Evolutionary conservation across 2,797 vertebrate species (phyloP), one percentile per base, ranked within the genome.

Genomic region (Acridotheres tristis): DNA sequence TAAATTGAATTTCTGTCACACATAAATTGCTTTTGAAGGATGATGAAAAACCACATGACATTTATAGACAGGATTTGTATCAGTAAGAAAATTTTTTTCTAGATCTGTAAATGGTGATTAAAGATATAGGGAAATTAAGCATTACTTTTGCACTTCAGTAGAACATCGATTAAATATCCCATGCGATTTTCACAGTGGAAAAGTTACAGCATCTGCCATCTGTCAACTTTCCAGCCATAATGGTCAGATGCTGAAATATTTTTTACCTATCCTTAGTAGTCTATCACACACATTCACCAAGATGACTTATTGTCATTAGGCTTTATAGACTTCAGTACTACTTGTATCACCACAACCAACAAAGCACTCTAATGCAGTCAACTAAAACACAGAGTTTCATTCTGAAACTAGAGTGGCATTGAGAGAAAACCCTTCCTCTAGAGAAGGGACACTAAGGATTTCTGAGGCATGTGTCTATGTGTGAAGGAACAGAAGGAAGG

Each of bases 401-500:
- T 47, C 50, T 72, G 69, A 91, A 86, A 68, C 19, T n/a, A 19
- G 13, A 5, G 18, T 1, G 2, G 43, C 68, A 84, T 29, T 11
- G 38, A 58, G 30, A 83, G 57, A 65, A 85, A 91, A 71, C 43
- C 20, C 22, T 18, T 47, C 57, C 45, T 50, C 27, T n/a, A 36
- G 10, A 72, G 58, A 77, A 81, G 10, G 21, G 58, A 68, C 15
- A 84, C 11, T 21, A 15, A 50, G 12, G 32, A 58, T 59, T 85
- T 88, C 42, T 66, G 53, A 40, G 22, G 32, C 0, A 0, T 23
- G 9, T n/a, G 13, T 48, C 12, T 40, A 8, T 5, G 29, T 38
- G 36, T 29, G 14, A 50, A 5, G 30, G 10, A 92, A 82, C 1
- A 66, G 57, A 75, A 50, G 5, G 50, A 29, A 85, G 45, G 38